Conservation (phyloP, 2,888 invertebrate genomes). For the Strigamia maritima region DNA sequence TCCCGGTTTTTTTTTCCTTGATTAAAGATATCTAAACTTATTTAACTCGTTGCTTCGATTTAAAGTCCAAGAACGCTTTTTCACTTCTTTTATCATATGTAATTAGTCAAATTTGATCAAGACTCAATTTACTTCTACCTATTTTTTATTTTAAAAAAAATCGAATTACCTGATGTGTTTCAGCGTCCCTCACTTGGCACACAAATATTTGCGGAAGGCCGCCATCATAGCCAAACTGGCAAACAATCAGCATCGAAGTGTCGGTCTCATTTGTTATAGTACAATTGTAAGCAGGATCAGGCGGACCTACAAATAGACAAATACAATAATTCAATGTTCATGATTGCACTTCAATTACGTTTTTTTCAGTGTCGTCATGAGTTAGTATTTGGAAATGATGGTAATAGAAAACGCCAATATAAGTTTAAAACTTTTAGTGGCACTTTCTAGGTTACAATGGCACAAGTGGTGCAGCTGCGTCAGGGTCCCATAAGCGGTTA, state of each 20-base stretch:
- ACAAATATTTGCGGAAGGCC: conserved; percentile 81
- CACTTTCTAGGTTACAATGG: too few relatives aligned
- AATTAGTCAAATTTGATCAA: conserved; percentile 20
- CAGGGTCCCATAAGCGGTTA: too few relatives aligned
- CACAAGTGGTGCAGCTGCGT: too few relatives aligned
- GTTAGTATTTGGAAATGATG: too few relatives aligned
- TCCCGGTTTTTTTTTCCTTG: neutral
- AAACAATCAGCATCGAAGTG: conserved; percentile 75
- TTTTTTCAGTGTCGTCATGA: too few relatives aligned
- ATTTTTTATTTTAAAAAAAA: neutral
- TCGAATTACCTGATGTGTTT: conserved; percentile 9
- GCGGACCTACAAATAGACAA: too few relatives aligned
- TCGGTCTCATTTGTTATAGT: conserved; percentile 81
- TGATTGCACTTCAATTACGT: conserved; percentile 44
- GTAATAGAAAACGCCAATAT: too few relatives aligned
- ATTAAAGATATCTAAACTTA: conserved; percentile 12
- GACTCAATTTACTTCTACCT: neutral
- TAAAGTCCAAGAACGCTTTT: neutral
- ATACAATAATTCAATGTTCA: too few relatives aligned
- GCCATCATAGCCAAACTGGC: conserved; percentile 84
- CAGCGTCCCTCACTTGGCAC: conserved; percentile 64
- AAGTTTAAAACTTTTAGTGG: too few relatives aligned
- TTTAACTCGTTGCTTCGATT: neutral
- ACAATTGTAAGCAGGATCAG: conserved; percentile 88
- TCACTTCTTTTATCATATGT: neutral